Percentiles rank a stretch among this genome's conserved stretches.
Conservation (phyloP, 2,888 invertebrate genomes). For the Dryococelus australis region DNA sequence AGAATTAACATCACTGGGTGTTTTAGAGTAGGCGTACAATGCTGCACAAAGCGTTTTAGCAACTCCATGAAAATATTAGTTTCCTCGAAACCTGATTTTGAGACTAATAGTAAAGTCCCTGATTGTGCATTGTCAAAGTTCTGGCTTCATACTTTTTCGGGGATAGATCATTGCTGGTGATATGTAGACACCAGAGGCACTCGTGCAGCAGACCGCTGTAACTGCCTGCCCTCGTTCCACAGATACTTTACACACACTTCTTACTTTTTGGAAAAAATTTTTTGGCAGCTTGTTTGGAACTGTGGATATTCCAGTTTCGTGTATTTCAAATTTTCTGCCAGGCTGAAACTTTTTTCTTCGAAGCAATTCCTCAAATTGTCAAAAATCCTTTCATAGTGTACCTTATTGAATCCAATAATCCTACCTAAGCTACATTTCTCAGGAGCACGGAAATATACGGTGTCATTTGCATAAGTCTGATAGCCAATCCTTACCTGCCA, state of each 20-base stretch:
- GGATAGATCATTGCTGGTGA: conserved; percentile 26
- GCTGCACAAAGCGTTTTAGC: conserved; percentile 44
- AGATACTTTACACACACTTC: conserved; percentile 47
- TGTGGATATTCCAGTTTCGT: conserved; percentile 49
- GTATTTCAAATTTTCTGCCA: conserved; percentile 48
- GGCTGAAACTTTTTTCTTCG: conserved; percentile 46
- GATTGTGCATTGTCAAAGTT: conserved; percentile 1
- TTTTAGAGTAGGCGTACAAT: conserved; percentile 41
- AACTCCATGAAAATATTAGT: conserved; percentile 42
- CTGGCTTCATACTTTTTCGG: no score
- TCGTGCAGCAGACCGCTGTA: conserved; percentile 49
- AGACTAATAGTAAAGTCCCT: conserved; percentile 42
- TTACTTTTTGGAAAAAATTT: conserved; percentile 49
- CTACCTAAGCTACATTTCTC: conserved; percentile 46
- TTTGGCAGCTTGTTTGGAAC: conserved; percentile 51
- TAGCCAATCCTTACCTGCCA: no score
- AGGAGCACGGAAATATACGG: no score
- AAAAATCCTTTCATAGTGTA: conserved; percentile 50
- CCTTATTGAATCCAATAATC: conserved; percentile 53
- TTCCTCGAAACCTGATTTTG: conserved; percentile 45
- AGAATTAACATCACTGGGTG: conserved; percentile 44
- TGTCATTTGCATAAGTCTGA: no score
- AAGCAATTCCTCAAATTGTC: conserved; percentile 47
- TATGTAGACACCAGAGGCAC: conserved; percentile 41
- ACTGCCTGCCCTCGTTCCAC: conserved; percentile 48